Evolutionary conservation across 2,888 invertebrate genomes (phyloP), one percentile per base, ranked within the genome.

Genomic region (Pycnomerus fuliginosus): DNA sequence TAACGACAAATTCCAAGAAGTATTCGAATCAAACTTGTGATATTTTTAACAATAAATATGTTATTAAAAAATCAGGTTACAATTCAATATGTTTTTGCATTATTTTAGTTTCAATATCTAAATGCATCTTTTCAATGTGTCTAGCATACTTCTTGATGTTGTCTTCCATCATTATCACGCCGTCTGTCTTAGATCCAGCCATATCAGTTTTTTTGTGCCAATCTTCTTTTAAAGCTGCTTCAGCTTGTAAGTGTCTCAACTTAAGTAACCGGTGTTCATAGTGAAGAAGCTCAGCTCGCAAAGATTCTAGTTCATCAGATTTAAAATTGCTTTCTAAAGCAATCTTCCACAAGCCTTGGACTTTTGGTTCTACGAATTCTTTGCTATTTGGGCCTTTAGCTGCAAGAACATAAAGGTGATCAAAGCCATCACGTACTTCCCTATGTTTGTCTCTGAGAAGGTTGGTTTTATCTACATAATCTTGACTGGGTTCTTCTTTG

Each of bases 281-380:
- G 69, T 92, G 91, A 45, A 81, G 76, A 51, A 96, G 73, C 68
- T 96, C 95, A 43, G 84, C 80, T 85, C 87, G 87, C 29, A 96
- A 75, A 0, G 92, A 92, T 41, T 83, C 82, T 7, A 95, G 74
- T 71, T 95, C 94, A 45, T 86, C 84, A 0, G 81, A 76, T 13
- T 85, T 81, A 70, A 96, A 95, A 68, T 91, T 87, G 7, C 84
- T 82, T 36, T 85, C 79, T 11, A 84, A 68, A 2, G 94, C 95
- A 42, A 89, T 74, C 56, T 81, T 82, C 95, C 95, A 96, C 16
- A 96, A 73, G 0, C 86, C 87, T 68, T 90, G 87, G 1, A 95
- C 94, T 74, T 91, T 89, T 0, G 91, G 90, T 64, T 96, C 95
- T 27, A 90, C 80, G 67, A 96, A 96, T 64, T 92, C 92, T 65